phyloP scores from a whole-genome alignment of 1,140 invertebrate species.

The Tribolium castaneum region DNA sequence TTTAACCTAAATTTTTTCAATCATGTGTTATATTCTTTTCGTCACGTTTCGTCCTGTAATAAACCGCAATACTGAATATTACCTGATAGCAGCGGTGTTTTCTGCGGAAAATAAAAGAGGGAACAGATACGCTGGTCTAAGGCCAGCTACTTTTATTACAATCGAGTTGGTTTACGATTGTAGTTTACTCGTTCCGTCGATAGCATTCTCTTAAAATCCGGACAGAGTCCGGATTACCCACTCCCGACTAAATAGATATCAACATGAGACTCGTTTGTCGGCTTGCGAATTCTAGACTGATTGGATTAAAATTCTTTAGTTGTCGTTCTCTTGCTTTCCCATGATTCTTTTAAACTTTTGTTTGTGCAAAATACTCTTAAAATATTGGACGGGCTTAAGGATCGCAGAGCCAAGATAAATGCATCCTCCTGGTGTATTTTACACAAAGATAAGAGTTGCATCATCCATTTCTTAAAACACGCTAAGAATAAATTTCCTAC shows the following conservation, averaged over 20 bases:
- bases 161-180: conserved; percentile 21
- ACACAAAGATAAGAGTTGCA: not conserved
- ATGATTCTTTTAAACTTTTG: not conserved
- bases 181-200: conserved; percentile 4
- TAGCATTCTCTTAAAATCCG: conserved; percentile 34
- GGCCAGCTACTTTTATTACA: conserved; percentile 23
- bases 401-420: not conserved
- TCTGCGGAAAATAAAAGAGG: not conserved
- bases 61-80: too few relatives aligned
- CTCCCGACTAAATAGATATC: conserved; percentile 29
- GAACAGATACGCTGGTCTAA: conserved; percentile 2
- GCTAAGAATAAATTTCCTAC: not conserved
- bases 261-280: conserved; percentile 31
- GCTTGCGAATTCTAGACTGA: conserved; percentile 25
- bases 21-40: too few relatives aligned
- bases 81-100: too few relatives aligned
- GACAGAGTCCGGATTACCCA: conserved; percentile 29
- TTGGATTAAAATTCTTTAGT: conserved; percentile 40
- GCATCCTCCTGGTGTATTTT: conserved; percentile 1
- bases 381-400: not conserved
- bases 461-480: not conserved
- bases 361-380: conserved; percentile 6
- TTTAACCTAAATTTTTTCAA: too few relatives aligned
- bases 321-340: conserved; percentile 8
- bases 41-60: too few relatives aligned